These are phyloP conservation scores for Himalopsyche phryganea DNA, from an alignment of 1,140 invertebrate genomes.

Conservation along the genomic window DNA sequence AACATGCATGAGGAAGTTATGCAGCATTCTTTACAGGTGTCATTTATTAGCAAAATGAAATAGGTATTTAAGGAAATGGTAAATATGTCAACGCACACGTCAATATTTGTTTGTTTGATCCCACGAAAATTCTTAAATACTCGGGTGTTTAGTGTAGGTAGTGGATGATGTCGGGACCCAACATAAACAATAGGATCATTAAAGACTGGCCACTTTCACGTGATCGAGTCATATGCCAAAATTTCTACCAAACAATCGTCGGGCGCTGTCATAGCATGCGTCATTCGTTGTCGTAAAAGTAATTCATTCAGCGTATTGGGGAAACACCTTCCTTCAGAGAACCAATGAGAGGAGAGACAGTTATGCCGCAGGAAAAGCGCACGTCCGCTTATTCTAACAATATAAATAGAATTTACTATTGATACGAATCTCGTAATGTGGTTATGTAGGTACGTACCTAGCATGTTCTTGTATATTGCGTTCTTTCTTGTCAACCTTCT, in stretches of 20 bases:
- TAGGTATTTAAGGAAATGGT: too few species aligned
- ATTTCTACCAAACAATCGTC: not conserved
- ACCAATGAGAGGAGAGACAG: not conserved
- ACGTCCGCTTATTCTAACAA: conserved; percentile 11
- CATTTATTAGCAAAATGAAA: too few species aligned
- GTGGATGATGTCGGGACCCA: not conserved
- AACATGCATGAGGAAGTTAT: too few species aligned
- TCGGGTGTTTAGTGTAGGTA: too few species aligned
- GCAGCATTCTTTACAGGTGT: too few species aligned
- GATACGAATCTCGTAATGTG: conserved; percentile 20
- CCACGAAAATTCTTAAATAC: too few species aligned
- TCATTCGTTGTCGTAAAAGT: not conserved
- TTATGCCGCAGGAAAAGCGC: conserved; percentile 19
- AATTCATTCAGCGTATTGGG: not conserved
- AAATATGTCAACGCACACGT: too few species aligned
- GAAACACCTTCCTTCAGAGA: not conserved
- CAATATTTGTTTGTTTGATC: too few species aligned
- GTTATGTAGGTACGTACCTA: conserved; percentile 42
- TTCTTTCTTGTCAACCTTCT: conserved; percentile 45
- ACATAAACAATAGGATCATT: conserved; percentile 9
- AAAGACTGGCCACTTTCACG: not conserved
- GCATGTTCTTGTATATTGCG: conserved; percentile 41
- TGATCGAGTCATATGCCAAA: not conserved
- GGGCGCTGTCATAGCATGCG: conserved; percentile 2
- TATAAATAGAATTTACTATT: conserved; percentile 40